Evolutionary conservation across 2,113 vertebrate genomes (phyloP).

Genomic region (Psilopogon haemacephalus): DNA sequence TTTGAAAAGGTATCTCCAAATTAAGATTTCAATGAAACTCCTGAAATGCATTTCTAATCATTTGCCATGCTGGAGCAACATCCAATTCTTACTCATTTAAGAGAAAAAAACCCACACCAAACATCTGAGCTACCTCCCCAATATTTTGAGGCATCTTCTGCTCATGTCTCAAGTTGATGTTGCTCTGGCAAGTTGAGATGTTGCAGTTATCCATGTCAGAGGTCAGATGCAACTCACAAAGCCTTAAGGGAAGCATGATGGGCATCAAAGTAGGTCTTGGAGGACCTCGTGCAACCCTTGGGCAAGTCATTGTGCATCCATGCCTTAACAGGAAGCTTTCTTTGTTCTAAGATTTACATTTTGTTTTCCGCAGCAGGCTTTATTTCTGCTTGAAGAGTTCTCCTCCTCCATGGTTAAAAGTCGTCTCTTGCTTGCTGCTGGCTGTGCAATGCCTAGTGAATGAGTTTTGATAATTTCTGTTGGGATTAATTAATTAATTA

Average conservation of each 20-base stretch:
- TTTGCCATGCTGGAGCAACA: neutral
- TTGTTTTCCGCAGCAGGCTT: constrained; percentile 29
- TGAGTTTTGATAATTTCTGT: constrained; percentile 62
- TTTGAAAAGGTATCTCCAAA: neutral
- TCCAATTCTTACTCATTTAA: neutral
- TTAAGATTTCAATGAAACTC: neutral
- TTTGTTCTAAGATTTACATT: constrained; percentile 57
- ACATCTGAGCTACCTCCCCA: neutral
- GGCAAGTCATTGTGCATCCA: constrained; percentile 13
- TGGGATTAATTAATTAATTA: constrained; percentile 70
- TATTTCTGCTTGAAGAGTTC: constrained; percentile 47
- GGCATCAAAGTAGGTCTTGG: constrained; percentile 2
- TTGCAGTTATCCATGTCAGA: neutral
- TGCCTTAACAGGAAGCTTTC: constrained; percentile 21
- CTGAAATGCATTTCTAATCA: neutral
- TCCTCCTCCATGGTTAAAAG: neutral
- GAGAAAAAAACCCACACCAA: neutral
- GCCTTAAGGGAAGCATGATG: neutral
- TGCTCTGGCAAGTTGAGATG: neutral
- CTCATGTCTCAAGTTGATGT: neutral
- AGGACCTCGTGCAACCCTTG: constrained; percentile 37
- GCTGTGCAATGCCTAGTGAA: constrained; percentile 45
- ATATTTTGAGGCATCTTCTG: neutral
- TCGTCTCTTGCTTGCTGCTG: constrained; percentile 26
- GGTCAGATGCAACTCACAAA: neutral